Conservation (phyloP, 2,888 invertebrate species). For the Amphipyra tragopoginis region DNA sequence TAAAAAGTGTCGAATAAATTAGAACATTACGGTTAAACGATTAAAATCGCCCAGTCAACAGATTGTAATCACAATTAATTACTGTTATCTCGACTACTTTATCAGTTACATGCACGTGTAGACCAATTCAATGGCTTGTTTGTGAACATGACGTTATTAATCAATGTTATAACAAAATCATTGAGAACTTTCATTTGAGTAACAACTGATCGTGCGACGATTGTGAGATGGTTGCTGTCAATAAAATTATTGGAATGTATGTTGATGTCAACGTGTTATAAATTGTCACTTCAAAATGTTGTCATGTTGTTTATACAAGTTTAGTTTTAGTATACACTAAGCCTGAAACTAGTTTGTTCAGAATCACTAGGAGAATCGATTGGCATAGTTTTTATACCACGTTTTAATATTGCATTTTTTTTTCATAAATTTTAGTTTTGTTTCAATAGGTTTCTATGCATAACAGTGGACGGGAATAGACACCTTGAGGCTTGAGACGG, state of each 20-base stretch:
- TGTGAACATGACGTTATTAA: constrained; percentile 41
- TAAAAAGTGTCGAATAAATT: constrained; percentile 15
- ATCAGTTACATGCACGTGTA: constrained; percentile 43
- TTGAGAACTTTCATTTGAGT: constrained; percentile 18
- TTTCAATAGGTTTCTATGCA: too few relatives aligned
- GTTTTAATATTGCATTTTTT: too few relatives aligned
- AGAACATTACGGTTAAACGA: constrained; percentile 20
- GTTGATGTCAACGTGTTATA: background rate
- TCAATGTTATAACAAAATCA: constrained; percentile 40
- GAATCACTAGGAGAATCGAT: too few relatives aligned
- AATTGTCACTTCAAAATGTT: too few relatives aligned
- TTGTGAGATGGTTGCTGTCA: constrained; percentile 4
- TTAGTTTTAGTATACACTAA: too few relatives aligned
- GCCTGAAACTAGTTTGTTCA: too few relatives aligned
- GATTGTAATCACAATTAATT: constrained; percentile 56
- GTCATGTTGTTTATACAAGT: too few relatives aligned
- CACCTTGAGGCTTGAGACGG: too few relatives aligned
- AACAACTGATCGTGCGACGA: constrained; percentile 3
- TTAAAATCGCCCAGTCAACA: constrained; percentile 26
- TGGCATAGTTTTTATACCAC: too few relatives aligned
- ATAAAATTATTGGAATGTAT: background rate
- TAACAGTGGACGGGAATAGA: too few relatives aligned
- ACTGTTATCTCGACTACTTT: constrained; percentile 44
- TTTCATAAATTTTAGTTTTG: too few relatives aligned
- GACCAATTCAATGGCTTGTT: constrained; percentile 42